Conservation (phyloP, 2,113 vertebrate genomes). For the Rynchops niger region DNA sequence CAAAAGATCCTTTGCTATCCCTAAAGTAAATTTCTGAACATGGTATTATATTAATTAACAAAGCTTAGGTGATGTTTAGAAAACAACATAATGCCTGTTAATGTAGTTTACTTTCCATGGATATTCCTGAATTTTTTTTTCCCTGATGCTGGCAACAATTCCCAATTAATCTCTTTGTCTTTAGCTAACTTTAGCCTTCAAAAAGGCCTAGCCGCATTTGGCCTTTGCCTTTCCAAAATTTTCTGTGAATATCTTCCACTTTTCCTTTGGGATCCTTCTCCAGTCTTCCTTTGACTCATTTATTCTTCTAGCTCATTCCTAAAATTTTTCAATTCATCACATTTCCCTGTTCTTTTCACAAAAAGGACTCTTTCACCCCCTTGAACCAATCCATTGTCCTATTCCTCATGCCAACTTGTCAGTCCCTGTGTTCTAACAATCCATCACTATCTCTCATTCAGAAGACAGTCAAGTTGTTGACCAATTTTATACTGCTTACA, state of each 20-base stretch:
- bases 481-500: background rate
- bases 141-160: background rate
- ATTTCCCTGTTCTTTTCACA: background rate
- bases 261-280: background rate
- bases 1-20: background rate
- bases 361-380: background rate
- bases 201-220: background rate
- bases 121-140: background rate
- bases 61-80: background rate
- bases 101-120: background rate
- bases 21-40: background rate
- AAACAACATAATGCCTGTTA: background rate
- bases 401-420: background rate
- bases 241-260: background rate
- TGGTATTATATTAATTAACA: background rate
- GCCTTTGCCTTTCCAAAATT: background rate
- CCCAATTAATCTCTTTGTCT: background rate
- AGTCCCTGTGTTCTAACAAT: background rate
- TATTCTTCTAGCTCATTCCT: background rate
- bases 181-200: background rate
- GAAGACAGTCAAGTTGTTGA: background rate
- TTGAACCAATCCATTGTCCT: background rate
- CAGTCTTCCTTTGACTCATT: background rate
- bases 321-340: background rate
- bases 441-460: background rate